Evolutionary conservation across 1,140 invertebrate genomes (phyloP).

Genomic region (Melipona quadrifasciata): DNA sequence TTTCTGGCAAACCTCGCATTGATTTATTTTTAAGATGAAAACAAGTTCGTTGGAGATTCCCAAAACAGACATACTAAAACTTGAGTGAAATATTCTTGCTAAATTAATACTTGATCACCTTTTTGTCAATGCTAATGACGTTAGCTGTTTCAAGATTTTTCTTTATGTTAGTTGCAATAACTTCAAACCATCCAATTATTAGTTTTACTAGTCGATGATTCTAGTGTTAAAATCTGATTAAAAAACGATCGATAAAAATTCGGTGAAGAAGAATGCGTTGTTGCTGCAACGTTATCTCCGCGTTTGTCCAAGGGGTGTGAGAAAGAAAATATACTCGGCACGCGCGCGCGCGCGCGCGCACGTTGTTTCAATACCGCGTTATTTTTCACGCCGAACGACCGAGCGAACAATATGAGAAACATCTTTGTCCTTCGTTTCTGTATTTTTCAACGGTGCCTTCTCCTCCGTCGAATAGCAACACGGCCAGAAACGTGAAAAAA

Average conservation of each 20-base stretch:
- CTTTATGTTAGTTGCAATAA: too few species aligned
- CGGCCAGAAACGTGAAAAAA: background rate
- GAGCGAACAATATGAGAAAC: constrained; percentile 13
- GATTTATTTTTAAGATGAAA: background rate
- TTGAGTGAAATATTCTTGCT: too few species aligned
- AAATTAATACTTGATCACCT: too few species aligned
- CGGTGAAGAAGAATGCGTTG: background rate
- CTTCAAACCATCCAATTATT: too few species aligned
- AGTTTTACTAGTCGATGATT: too few species aligned
- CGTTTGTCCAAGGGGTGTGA: background rate
- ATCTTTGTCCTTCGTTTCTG: background rate
- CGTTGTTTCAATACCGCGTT: background rate
- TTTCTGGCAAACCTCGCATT: background rate
- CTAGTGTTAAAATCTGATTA: too few species aligned
- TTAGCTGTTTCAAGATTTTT: too few species aligned
- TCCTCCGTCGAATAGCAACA: background rate
- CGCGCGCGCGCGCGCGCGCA: too few species aligned
- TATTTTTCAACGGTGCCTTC: background rate
- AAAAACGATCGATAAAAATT: background rate
- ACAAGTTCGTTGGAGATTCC: background rate
- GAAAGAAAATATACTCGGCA: background rate
- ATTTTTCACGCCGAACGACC: background rate
- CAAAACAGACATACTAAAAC: too few species aligned
- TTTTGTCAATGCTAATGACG: too few species aligned
- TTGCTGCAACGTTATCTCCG: background rate